A percentile compares a stretch with the other conserved stretches of the same genome.
These are phyloP conservation scores for Hapalemur alaotrensis DNA, from an alignment of 2,797 vertebrate species.

Conservation along the genomic window DNA sequence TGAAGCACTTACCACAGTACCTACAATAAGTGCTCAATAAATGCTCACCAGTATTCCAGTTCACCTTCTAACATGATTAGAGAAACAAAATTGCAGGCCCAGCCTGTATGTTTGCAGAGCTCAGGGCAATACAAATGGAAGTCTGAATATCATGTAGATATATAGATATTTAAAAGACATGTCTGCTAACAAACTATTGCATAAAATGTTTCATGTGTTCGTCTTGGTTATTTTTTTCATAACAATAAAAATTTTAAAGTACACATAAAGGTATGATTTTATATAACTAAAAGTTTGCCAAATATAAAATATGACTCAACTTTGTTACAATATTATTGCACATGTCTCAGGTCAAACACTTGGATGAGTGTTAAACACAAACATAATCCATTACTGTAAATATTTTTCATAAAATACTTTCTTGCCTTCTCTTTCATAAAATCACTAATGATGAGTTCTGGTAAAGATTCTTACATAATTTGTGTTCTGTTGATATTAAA, in stretches of 20 bases:
- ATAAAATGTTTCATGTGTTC: not conserved
- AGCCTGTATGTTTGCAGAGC: not conserved
- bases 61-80: not conserved
- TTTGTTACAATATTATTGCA: not conserved
- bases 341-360: not conserved
- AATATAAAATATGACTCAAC: not conserved
- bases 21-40: not conserved
- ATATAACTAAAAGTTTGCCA: not conserved
- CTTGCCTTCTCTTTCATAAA: not conserved
- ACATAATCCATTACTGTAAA: not conserved
- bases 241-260: not conserved
- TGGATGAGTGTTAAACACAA: constrained; percentile 18
- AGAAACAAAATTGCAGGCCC: not conserved
- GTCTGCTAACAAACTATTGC: not conserved
- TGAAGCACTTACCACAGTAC: not conserved
- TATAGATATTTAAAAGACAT: not conserved
- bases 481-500: not conserved
- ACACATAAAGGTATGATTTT: not conserved
- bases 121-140: not conserved
- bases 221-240: not conserved
- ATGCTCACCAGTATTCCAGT: not conserved
- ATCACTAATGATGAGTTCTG: not conserved
- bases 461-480: not conserved
- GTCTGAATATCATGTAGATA: not conserved
- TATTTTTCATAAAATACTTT: constrained; percentile 5